Evolutionary conservation across 2,888 invertebrate genomes (phyloP), one percentile per base, ranked within the genome.

Genomic region (Limnephilus auricula): DNA sequence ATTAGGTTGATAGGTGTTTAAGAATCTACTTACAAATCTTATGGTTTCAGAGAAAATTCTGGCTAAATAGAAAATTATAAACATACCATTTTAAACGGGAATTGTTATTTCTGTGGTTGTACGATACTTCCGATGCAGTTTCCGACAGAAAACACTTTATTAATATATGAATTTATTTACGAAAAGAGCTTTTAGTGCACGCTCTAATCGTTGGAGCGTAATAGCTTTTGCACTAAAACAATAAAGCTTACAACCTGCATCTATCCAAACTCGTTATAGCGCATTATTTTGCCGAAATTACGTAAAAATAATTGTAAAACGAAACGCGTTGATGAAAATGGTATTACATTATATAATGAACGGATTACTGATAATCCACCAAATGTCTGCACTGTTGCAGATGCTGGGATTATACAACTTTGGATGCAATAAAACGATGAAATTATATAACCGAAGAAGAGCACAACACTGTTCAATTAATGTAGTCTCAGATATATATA

Each of bases 341-440:
- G 65, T 65, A 65, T 65, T 65, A 65, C 65, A 65, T 65, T 25
- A 65, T 65, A 65, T 65, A 65, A 65, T 65, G 65, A 65, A 65
- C 65, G 65, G 82, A 82, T 82, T 82, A 82, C 9, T 25, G 82
- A 12, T 82, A 82, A 82, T 82, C 82, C 82, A 34, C 32, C 32
- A 32, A 82, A 82, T 82, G 82, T 82, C 82, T 82, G 82, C 82
- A 82, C 25, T 82, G 65, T 65, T 65, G 65, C 65, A 65, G 65
- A 65, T n/a, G 65, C 65, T 65, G 65, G 25, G 65, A 65, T 65
- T 65, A 65, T 25, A 5, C 65, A 65, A 65, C n/a, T 65, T 25
- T 25, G 65, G 65, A 65, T 65, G 65, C 25, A 65, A 9, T n/a
- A 5, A 1, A n/a, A 65, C 25, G 65, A 65, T 65, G 65, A 65